Conservation (phyloP, 2,113 vertebrate species). For the Pica pica region DNA sequence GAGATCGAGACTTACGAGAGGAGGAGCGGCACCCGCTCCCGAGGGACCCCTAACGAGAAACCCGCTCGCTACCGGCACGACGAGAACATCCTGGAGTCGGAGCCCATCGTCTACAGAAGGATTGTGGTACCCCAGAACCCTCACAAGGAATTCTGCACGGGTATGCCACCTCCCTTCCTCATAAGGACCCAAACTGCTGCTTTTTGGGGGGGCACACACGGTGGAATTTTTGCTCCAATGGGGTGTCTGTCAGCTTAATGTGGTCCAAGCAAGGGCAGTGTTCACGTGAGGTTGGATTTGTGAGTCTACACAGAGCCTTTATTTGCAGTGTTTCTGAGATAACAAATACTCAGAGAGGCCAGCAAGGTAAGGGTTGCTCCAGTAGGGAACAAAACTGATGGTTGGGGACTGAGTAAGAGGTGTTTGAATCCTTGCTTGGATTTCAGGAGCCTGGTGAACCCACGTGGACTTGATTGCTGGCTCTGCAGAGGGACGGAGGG, state of each 20-base stretch:
- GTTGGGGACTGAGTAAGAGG: background rate
- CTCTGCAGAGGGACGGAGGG: background rate
- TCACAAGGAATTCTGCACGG: slow-evolving; percentile 92
- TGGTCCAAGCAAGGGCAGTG: rapidly evolving
- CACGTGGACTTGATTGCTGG: rapidly evolving
- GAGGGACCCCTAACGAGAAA: slow-evolving; percentile 85
- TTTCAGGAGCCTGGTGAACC: background rate
- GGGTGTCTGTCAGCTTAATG: background rate
- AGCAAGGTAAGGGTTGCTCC: background rate
- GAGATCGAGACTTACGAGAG: slow-evolving; percentile 91
- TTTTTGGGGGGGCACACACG: background rate
- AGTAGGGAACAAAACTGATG: background rate
- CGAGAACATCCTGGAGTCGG: slow-evolving; percentile 91
- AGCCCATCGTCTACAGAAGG: slow-evolving; percentile 91
- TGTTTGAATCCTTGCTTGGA: background rate
- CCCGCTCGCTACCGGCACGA: slow-evolving; percentile 89
- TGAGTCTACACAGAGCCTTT: background rate
- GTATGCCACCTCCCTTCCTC: slow-evolving; percentile 57
- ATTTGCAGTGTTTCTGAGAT: background rate
- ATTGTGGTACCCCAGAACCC: slow-evolving; percentile 86
- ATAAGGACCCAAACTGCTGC: background rate
- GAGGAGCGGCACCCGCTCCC: slow-evolving; percentile 79
- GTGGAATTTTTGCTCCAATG: background rate
- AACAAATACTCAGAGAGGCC: background rate
- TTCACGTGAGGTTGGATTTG: background rate